Base-by-base conservation (phyloP, 1,140 invertebrate species). In the Papilio dardanus region DNA sequence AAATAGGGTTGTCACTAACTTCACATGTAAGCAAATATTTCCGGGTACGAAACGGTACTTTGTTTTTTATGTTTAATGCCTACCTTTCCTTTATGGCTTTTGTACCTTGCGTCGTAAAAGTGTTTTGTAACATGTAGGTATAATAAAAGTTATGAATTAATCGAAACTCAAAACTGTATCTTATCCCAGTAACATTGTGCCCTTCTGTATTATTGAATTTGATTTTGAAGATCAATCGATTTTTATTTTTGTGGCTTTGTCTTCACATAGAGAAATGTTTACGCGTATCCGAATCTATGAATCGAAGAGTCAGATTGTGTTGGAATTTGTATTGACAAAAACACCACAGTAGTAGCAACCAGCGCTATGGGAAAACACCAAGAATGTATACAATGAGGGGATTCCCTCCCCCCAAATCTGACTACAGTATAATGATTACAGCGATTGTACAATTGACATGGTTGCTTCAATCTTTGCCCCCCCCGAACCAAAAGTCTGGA, bases 1-100 rank as follows among this genome's bases (percentile, higher is more conserved):
- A n/a, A 46, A 42, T 71, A 73, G 46, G 71, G 71, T 54, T 73
- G 71, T 73, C 33, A 10, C 5, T 68, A 19, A 35, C 30, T 37
- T 33, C 66, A 58, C 30, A 30, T 58, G 21, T 58, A 58, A 28
- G 10, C 54, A 58, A 58, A 14, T 10, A 28, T 58, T 58, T 58
- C 54, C 54, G 54, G 54, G 54, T 28, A 58, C 1, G 10, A 12
- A 58, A 28, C 54, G 54, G 54, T 58, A 58, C 54, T 58, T 58
- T 58, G 7, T 58, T 21, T 16, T 58, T 58, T 58, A 58, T 28
- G 54, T 58, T 58, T 58, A 28, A 58, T 58, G 54, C n/a, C 12
- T 37, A 37, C 42, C 21, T 58, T 58, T 24, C 8, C 46, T 54
- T 54, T 24, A 54, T 46, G 7, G n/a, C 42, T 46, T 19, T 0